Conservation (phyloP, 2,113 vertebrate genomes). For the Holacanthus passer region DNA sequence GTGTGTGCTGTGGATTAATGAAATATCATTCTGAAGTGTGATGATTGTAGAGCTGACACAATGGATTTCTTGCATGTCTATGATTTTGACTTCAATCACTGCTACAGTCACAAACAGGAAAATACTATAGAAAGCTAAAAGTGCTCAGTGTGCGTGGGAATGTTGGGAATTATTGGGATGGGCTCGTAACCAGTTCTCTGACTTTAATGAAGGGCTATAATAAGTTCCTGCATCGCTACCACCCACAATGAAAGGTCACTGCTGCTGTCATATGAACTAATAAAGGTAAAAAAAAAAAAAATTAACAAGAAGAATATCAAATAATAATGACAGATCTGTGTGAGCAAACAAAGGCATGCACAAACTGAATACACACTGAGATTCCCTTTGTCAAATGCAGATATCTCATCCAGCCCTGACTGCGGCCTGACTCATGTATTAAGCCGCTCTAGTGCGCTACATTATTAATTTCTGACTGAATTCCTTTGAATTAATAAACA, state of each 20-base stretch:
- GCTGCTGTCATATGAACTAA: no score
- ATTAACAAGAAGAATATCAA: no score
- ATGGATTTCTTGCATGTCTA: background rate
- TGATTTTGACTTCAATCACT: background rate
- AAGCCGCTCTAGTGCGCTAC: background rate
- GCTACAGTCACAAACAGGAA: background rate
- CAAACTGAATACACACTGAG: background rate
- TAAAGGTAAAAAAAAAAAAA: no score
- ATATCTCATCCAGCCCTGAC: background rate
- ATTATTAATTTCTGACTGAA: slow-evolving; percentile 3
- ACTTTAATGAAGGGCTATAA: slow-evolving; percentile 25
- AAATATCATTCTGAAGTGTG: background rate
- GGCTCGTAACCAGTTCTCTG: background rate
- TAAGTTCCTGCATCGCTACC: background rate
- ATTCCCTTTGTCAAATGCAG: background rate
- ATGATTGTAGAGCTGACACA: background rate
- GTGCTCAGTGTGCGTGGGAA: background rate
- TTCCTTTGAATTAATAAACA: background rate
- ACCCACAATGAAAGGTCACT: slow-evolving; percentile 10
- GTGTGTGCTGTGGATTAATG: background rate
- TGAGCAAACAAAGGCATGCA: background rate
- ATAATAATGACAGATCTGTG: background rate
- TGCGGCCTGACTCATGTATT: background rate
- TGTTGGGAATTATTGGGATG: background rate
- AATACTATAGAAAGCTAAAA: background rate